Conservation (phyloP, 1,140 invertebrate species). For the Holcopasites calliopsidis region DNA sequence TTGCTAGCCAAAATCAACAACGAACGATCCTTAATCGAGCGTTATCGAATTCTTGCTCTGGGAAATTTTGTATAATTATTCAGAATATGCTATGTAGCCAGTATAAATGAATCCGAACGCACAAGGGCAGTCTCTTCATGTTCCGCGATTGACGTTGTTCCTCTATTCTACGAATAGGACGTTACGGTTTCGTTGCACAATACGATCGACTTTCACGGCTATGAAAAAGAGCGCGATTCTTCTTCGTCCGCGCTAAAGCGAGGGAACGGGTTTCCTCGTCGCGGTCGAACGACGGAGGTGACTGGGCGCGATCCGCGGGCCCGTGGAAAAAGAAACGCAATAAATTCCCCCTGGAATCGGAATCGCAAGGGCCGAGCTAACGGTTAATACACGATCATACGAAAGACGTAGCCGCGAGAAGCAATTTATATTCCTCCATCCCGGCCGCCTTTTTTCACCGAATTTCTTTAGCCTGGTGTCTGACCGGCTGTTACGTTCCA, state of each 20-base stretch:
- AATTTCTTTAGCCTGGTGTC: not conserved
- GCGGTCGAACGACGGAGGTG: constrained; percentile 56
- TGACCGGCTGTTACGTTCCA: not conserved
- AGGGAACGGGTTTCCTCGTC: constrained; percentile 54
- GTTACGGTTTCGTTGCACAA: too few relatives aligned
- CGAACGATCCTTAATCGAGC: too few relatives aligned
- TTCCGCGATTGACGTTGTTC: too few relatives aligned
- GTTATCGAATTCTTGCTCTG: too few relatives aligned
- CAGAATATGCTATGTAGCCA: too few relatives aligned
- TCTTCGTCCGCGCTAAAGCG: constrained; percentile 15
- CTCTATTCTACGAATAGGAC: too few relatives aligned
- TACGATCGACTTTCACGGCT: too few relatives aligned
- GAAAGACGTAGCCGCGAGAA: constrained; percentile 52
- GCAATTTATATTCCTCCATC: constrained; percentile 48
- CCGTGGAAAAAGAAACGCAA: constrained; percentile 46
- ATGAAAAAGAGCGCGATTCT: too few relatives aligned
- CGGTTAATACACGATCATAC: constrained; percentile 53
- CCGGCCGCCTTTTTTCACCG: not conserved
- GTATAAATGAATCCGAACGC: too few relatives aligned
- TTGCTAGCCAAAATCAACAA: not conserved
- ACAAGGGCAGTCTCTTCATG: too few relatives aligned
- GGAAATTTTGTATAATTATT: too few relatives aligned
- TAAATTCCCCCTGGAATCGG: constrained; percentile 26
- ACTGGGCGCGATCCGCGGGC: constrained; percentile 44
- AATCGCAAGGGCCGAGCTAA: constrained; percentile 55